A percentile compares a stretch with the other conserved stretches of the same genome.
phyloP scores from a whole-genome alignment of 2,113 vertebrate genomes.

The Paramormyrops kingsleyae region DNA sequence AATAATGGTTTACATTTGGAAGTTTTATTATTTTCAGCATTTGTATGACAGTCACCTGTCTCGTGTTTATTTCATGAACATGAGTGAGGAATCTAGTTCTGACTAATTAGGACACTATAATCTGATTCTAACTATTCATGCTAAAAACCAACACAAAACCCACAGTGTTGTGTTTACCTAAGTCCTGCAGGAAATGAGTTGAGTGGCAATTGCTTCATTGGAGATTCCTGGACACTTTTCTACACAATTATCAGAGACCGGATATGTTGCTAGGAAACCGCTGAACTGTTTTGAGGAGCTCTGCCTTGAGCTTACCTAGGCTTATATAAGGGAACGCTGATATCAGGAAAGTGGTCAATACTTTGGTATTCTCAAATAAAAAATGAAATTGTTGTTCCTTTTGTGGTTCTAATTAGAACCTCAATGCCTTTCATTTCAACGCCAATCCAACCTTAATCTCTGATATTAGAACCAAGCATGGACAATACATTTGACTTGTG shows the following conservation, averaged over 20 bases:
- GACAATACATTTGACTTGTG: neutral
- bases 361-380: neutral
- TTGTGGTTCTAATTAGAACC: neutral
- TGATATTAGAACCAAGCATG: neutral
- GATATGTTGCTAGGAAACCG: constrained; percentile 5
- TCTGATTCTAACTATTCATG: neutral
- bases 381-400: neutral
- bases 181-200: neutral
- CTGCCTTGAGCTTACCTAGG: neutral
- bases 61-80: neutral
- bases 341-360: neutral
- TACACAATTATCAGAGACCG: too few relatives aligned
- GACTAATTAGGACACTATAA: neutral
- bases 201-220: neutral
- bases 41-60: neutral
- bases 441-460: neutral
- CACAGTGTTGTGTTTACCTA: neutral
- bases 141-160: neutral
- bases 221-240: neutral
- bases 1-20: neutral
- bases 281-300: neutral
- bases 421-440: neutral
- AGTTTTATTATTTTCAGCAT: neutral
- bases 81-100: neutral
- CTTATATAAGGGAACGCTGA: neutral